phyloP scores from a whole-genome alignment of 1,140 invertebrate species.

The Zaprionus vittiger region DNA sequence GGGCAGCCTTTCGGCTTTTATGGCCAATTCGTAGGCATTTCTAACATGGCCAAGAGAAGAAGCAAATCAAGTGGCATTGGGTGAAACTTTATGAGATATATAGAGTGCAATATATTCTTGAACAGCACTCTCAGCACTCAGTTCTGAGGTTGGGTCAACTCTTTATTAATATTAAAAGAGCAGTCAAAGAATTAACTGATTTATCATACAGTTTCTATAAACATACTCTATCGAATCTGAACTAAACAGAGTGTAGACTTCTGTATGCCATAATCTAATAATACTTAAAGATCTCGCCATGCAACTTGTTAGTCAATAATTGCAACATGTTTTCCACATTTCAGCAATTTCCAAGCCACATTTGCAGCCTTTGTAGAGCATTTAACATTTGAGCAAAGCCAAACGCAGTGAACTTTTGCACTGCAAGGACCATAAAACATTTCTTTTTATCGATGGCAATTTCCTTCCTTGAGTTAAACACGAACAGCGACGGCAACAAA shows the following conservation, averaged over 20 bases:
- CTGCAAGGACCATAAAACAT: slow-evolving; percentile 36
- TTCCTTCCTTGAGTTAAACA: slow-evolving; percentile 38
- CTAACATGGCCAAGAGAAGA: slow-evolving; percentile 14
- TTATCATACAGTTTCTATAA: no score
- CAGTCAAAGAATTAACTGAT: no score
- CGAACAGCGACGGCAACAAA: slow-evolving; percentile 8
- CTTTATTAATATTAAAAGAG: no score
- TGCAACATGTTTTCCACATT: not conserved
- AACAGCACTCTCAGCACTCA: not conserved
- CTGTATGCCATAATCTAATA: not conserved
- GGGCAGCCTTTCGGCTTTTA: slow-evolving; percentile 23
- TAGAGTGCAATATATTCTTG: slow-evolving; percentile 2
- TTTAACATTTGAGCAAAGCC: not conserved
- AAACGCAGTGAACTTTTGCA: not conserved
- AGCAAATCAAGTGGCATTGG: not conserved
- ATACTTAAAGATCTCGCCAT: not conserved
- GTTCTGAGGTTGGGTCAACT: no score
- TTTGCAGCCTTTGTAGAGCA: not conserved
- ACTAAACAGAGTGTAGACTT: no score
- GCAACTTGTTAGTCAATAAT: not conserved
- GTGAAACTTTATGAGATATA: not conserved
- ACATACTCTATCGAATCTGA: no score
- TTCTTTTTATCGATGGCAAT: slow-evolving; percentile 55
- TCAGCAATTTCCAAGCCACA: not conserved
- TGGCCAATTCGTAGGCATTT: slow-evolving; percentile 45